A percentile compares a stretch with the other conserved stretches of the same genome.
phyloP scores from a whole-genome alignment of 2,113 vertebrate species.

The Copsychus sechellarum region DNA sequence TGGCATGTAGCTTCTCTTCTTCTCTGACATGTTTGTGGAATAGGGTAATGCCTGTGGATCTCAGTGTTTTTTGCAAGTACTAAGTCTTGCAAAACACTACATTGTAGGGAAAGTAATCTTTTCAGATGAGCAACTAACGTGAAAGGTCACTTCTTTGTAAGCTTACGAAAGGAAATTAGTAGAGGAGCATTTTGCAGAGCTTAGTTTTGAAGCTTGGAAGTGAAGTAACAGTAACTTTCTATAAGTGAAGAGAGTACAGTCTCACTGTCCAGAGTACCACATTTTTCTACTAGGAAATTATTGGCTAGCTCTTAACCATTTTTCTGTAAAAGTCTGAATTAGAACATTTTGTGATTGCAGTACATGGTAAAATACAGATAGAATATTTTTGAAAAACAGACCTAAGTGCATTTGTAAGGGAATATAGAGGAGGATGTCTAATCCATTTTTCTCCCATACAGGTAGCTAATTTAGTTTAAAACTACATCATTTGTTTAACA shows the following conservation, averaged over 20 bases:
- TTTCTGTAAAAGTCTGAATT: background rate
- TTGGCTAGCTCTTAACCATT: background rate
- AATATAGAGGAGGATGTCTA: background rate
- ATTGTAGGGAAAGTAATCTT: background rate
- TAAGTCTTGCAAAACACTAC: background rate
- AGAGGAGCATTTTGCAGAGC: background rate
- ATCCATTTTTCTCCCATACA: background rate
- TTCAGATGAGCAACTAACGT: background rate
- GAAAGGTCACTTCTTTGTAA: background rate
- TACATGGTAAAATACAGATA: background rate
- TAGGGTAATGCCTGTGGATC: background rate
- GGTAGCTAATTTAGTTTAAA: background rate
- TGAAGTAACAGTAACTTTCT: background rate
- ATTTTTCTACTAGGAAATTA: background rate
- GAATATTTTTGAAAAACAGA: background rate
- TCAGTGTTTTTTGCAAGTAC: background rate
- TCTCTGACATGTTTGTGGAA: background rate
- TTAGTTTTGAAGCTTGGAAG: background rate
- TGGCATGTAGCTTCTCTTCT: background rate
- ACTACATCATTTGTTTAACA: background rate
- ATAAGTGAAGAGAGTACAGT: background rate
- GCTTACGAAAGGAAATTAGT: background rate
- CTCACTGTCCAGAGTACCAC: background rate
- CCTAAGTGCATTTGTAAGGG: background rate
- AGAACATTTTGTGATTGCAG: background rate